A percentile compares a stretch with the other conserved stretches of the same genome.
These are phyloP conservation scores for Scaptomyza flava DNA, from an alignment of 2,888 invertebrate genomes.

Conservation along the genomic window DNA sequence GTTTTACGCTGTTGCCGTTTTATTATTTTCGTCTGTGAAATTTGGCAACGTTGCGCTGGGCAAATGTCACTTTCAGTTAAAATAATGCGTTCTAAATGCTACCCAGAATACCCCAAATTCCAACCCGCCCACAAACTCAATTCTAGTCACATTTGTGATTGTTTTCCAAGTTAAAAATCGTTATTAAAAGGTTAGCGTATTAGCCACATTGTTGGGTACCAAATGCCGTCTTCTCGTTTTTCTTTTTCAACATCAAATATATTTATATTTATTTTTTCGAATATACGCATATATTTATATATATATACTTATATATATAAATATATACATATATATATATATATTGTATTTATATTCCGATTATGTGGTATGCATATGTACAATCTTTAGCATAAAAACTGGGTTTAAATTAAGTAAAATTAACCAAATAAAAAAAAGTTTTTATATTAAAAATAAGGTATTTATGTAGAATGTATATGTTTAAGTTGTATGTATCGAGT, in stretches of 20 bases:
- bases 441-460: constrained; percentile 11
- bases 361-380: constrained; percentile 66
- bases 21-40: constrained; percentile 3
- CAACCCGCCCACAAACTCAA: too few relatives aligned
- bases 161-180: constrained; percentile 21
- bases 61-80: neutral
- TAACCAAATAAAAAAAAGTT: constrained; percentile 44
- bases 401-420: constrained; percentile 62
- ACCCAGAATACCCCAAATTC: neutral
- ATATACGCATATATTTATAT: constrained; percentile 32
- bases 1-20: constrained; percentile 22
- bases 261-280: constrained; percentile 43
- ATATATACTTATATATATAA: constrained; percentile 33
- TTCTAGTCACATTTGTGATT: constrained; percentile 4
- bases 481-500: constrained; percentile 8
- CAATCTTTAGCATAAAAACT: constrained; percentile 67
- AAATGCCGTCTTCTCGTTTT: constrained; percentile 23
- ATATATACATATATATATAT: constrained; percentile 26
- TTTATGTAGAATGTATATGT: constrained; percentile 30
- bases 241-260: constrained; percentile 63
- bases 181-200: constrained; percentile 42
- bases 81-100: constrained; percentile 6
- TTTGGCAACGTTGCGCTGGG: constrained; percentile 29
- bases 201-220: constrained; percentile 27
- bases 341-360: constrained; percentile 34